Evolutionary conservation across 2,797 vertebrate genomes (phyloP).

Genomic region (Astyanax mexicanus): DNA sequence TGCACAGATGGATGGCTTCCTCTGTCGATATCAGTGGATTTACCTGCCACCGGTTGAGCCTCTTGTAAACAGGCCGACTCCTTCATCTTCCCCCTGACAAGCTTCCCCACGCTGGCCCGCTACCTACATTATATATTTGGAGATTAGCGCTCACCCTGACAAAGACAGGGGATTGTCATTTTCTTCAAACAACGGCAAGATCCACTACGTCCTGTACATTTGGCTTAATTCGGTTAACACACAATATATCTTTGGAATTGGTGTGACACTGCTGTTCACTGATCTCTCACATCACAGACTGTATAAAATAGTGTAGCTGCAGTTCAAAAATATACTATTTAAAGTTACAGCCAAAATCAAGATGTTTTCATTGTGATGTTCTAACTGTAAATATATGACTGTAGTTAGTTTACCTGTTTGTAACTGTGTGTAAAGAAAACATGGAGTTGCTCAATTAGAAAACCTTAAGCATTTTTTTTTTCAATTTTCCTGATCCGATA

Average conservation of each 20-base stretch:
- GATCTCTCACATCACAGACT: not conserved
- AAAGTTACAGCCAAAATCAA: not conserved
- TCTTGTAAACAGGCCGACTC: slow-evolving; percentile 77
- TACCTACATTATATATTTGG: slow-evolving; percentile 75
- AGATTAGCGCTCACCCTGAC: slow-evolving; percentile 76
- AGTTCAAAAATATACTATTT: not conserved
- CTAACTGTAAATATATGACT: not conserved
- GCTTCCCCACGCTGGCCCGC: slow-evolving; percentile 62
- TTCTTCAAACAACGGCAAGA: slow-evolving; percentile 79
- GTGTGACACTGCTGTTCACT: not conserved
- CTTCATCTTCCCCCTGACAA: slow-evolving; percentile 78
- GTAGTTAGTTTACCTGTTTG: not conserved
- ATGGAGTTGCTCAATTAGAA: too few relatives aligned
- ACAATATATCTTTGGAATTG: not conserved
- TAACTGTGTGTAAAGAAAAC: too few relatives aligned
- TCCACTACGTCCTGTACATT: slow-evolving; percentile 65
- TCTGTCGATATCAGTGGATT: slow-evolving; percentile 72
- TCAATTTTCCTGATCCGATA: not conserved
- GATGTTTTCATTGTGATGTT: not conserved
- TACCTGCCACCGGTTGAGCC: slow-evolving; percentile 78
- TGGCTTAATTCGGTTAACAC: slow-evolving; percentile 64
- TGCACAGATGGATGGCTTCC: slow-evolving; percentile 76
- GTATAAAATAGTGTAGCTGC: not conserved
- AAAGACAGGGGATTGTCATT: slow-evolving; percentile 75
- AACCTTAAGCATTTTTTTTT: too few relatives aligned